Conservation (phyloP, 2,797 vertebrate genomes). For the Rhynchotus rufescens region DNA sequence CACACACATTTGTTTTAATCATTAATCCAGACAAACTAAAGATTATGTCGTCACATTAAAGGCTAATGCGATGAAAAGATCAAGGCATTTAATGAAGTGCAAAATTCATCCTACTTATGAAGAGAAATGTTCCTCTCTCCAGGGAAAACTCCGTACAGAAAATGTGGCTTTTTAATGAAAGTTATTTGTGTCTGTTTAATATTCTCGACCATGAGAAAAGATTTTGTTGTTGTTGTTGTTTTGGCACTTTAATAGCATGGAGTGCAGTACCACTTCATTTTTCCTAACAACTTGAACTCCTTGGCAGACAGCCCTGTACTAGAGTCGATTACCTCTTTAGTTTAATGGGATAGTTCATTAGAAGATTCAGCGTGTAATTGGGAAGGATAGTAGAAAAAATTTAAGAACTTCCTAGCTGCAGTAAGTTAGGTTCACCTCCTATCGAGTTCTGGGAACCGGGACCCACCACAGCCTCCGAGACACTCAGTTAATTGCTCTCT, state of each 20-base stretch:
- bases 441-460: conserved; percentile 33
- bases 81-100: conserved; percentile 68
- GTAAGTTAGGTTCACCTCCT: conserved; percentile 8
- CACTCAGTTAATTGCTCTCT: conserved; percentile 18
- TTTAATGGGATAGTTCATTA: conserved; percentile 28
- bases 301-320: conserved; percentile 2
- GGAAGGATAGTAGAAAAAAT: background rate
- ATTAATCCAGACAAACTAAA: conserved; percentile 54
- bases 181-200: conserved; percentile 68
- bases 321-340: conserved; percentile 27
- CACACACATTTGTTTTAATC: background rate
- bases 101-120: conserved; percentile 60
- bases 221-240: conserved; percentile 39
- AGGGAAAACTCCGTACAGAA: conserved; percentile 41
- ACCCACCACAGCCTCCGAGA: conserved; percentile 48
- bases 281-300: background rate
- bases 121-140: conserved; percentile 38
- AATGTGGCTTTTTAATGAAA: conserved; percentile 65
- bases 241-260: conserved; percentile 40
- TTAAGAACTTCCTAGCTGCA: background rate
- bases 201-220: conserved; percentile 49
- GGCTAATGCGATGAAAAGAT: conserved; percentile 60
- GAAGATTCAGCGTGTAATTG: background rate
- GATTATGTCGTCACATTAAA: conserved; percentile 45
- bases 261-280: conserved; percentile 25